Evolutionary conservation across 2,888 invertebrate genomes (phyloP), one percentile per base, ranked within the genome.

Genomic region (Deilephila elpenor): DNA sequence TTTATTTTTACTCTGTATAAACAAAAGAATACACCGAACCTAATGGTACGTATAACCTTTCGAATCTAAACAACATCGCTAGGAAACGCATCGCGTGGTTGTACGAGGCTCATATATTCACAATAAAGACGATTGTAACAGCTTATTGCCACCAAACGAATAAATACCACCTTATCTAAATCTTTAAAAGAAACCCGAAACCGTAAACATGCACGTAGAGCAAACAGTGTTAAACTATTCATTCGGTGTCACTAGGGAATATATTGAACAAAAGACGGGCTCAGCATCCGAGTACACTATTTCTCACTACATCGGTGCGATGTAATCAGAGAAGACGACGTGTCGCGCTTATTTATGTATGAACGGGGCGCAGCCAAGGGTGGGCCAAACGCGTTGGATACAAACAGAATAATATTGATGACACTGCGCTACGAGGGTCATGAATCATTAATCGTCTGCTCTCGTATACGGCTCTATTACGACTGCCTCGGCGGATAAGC

Each of bases 361-460:
- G 94, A 93, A 90, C 89, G 84, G 92, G 94, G 93, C 91, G 92
- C 91, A 89, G 93, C 93, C 86, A 92, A 93, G 93, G 94, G 94
- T 92, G 93, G 93, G 88, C 93, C 89, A 88, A 90, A 90, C 90
- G 91, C 89, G 90, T 89, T 91, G 88, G 93, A 91, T 93, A 94
- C 94, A 94, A 94, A 94, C 94, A 93, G 94, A 94, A 94, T 94
- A 94, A 94, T 94, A 94, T 94, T 94, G 94, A 94, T 94, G 94
- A 94, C 94, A 94, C 92, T 91, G 90, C 92, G 91, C 93, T 91
- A 89, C 91, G 92, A 93, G 93, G 94, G 94, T 94, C 94, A 94
- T 94, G 94, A 94, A 94, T 94, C 94, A 94, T 94, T 94, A 94
- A 94, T 94, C 94, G 93, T 94, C 89, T 87, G 87, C 91, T 92